Conservation (phyloP, 1,140 invertebrate species). For the Polypedilum pembai region DNA sequence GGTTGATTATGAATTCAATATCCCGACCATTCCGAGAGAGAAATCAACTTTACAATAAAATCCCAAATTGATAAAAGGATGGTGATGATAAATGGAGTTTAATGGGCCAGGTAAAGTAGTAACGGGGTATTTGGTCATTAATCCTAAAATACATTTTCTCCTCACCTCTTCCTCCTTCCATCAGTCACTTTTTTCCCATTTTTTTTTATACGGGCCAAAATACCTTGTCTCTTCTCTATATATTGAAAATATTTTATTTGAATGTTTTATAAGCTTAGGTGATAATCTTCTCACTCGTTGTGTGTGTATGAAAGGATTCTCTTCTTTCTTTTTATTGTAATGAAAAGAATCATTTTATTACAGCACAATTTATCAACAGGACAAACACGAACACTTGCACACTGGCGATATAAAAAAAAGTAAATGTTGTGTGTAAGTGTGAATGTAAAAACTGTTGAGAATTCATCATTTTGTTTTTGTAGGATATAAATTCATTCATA, state of each 20-base stretch:
- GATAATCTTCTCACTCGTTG: conserved; percentile 17
- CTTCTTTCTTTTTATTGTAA: not conserved
- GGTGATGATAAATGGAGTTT: conserved; percentile 1
- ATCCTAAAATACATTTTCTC: not conserved
- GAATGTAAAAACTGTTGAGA: not conserved
- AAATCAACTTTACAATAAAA: not conserved
- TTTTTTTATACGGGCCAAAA: not conserved
- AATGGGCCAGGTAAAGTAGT: conserved; percentile 15
- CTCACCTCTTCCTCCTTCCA: not conserved
- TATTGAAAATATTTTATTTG: not conserved
- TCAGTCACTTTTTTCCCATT: not conserved
- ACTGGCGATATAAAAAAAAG: not conserved
- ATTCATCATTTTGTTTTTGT: conserved; percentile 9
- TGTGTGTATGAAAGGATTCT: not conserved
- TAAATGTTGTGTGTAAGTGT: not conserved
- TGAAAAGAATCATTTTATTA: conserved; percentile 10
- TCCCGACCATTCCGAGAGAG: not conserved
- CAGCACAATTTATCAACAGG: conserved; percentile 3
- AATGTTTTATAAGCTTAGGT: conserved; percentile 15
- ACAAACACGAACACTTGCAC: not conserved
- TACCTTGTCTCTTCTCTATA: not conserved
- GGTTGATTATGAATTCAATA: not conserved
- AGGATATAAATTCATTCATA: not conserved
- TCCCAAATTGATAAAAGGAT: not conserved
- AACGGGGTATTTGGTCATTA: conserved; percentile 13